Evolutionary conservation across 2,113 vertebrate species (phyloP).

Genomic region (cattle (Bos taurus)): DNA sequence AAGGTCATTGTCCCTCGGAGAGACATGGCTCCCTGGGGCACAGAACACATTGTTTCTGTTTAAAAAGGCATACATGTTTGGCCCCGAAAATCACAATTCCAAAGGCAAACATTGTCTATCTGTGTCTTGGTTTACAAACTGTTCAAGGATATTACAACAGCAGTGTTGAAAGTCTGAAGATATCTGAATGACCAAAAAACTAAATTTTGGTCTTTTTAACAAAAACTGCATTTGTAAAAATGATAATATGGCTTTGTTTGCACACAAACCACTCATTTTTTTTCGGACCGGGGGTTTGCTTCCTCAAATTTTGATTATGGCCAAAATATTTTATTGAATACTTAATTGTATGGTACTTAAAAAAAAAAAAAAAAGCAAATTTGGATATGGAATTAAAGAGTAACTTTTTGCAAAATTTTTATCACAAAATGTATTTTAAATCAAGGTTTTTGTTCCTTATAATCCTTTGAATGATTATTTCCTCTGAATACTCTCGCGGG

Average conservation of each 20-base stretch:
- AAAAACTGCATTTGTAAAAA: background rate
- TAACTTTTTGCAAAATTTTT: background rate
- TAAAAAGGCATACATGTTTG: background rate
- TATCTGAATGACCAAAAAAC: background rate
- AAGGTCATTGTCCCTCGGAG: background rate
- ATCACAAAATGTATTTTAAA: background rate
- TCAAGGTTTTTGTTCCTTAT: background rate
- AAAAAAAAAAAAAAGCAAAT: background rate
- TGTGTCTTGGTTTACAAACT: background rate
- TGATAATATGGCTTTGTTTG: background rate
- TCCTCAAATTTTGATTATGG: slow-evolving; percentile 65
- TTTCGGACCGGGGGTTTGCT: background rate
- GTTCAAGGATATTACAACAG: background rate
- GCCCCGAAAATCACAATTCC: fast-evolving
- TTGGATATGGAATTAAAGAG: background rate
- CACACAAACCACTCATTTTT: slow-evolving; percentile 24
- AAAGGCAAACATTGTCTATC: background rate
- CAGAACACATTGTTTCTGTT: slow-evolving; percentile 43
- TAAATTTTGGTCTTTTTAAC: background rate
- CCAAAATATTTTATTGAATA: background rate
- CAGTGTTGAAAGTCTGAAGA: background rate
- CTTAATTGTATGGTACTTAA: background rate
- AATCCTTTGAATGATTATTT: background rate
- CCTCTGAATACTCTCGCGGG: background rate
- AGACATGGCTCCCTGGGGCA: background rate